Evolutionary conservation across 2,888 invertebrate genomes (phyloP), one percentile per base, ranked within the genome.

Genomic region (Pseudococcus viburni): DNA sequence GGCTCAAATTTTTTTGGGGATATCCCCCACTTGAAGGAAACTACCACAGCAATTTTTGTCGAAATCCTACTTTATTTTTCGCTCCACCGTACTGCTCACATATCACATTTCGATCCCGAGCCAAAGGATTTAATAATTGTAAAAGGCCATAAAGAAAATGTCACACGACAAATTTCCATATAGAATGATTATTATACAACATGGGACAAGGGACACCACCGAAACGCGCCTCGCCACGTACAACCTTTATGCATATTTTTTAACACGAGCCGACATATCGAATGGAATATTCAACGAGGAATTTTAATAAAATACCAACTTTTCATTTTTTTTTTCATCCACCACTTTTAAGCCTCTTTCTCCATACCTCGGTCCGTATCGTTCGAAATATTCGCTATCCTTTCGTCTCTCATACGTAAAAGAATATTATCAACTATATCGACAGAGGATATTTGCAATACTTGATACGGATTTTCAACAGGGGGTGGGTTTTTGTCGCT

Each of bases 261-360:
- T 33, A 73, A 22, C 68, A 73, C 68, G 26, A 33, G 68, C 33
- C 33, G 68, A 33, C 68, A 73, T 12, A 26, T 33, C 68, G 33
- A 22, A 19, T 73, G 33, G 12, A 73, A 73, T 73, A 73, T 73
- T 64, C 64, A 12, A 22, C 68, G 26, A 26, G 26, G 68, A 73
- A 73, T 73, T 73, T 73, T 73, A 73, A 73, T 73, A 73, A 73
- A 73, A 73, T 26, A 73, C 68, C 68, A 73, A 33, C 68, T 73
- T 73, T 73, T 73, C 26, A 73, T 73, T 15, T 73, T 73, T 73
- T 73, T 33, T 73, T 73, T 5, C 26, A 33, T 33, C 26, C 3
- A 33, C 26, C 26, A 26, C 15, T 73, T 33, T 73, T 26, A 73
- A 73, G 68, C 68, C 68, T 33, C 68, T 73, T 5, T 26, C 12